Base-by-base conservation (phyloP, 2,113 vertebrate genomes). In the Cyanistes caeruleus region DNA sequence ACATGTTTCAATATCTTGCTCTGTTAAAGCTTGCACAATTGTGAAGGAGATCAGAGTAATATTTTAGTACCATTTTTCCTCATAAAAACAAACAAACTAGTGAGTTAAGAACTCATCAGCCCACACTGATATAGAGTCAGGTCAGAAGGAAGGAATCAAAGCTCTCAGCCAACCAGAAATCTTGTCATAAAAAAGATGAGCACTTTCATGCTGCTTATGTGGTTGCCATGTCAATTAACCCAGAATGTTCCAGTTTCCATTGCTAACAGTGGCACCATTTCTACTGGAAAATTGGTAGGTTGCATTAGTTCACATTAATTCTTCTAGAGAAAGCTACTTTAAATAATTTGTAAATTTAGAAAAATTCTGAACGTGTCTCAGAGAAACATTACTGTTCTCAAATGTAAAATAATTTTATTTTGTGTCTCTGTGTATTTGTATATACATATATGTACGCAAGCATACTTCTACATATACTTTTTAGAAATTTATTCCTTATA, bases 131-230 rank as follows among this genome's bases (percentile, higher is more conserved):
- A 88, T 27, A 55, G 30, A 72, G 49, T 73, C 43, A 81, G 48
- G 87, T 62, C 69, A 86, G 46, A 95, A 92, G 85, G 74, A 94
- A 94, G 17, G 41, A 78, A 53, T 87, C 17, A 91, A 95, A 96
- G 22, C 59, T 74, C 8, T 13, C 39, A 94, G 46, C 19, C 65
- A 95, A 78, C 20, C 28, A 86, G 53, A 92, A 88, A 91, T 44
- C 28, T 31, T 80, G 11, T 76, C 62, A 73, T 56, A 37, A 90
- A 92, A 62, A 84, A 82, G 46, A 91, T 55, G 76, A 91, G 17
- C 17, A 58, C 7, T 82, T 83, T 90, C 35, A 85, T 25, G 2
- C n/a, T 94, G 39, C 86, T 94, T 80, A 37, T 55, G 58, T 81
- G 39, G 19, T 76, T 86, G 25, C 56, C 49, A 49, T 90, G 31